These are phyloP conservation scores for Sialia sialis DNA, from an alignment of 2,113 vertebrate genomes.

Conservation along the genomic window DNA sequence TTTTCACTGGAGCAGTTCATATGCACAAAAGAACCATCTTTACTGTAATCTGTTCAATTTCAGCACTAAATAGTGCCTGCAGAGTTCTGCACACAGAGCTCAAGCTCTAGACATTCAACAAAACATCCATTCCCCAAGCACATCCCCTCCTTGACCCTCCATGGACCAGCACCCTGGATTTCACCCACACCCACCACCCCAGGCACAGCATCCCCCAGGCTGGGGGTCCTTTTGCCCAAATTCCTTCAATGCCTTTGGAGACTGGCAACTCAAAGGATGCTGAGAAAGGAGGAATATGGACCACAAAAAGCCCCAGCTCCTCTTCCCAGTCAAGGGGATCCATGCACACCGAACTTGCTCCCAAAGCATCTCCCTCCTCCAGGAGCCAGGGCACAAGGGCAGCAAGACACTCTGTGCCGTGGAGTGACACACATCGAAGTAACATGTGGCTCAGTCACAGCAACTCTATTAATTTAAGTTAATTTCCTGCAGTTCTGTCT, in stretches of 20 bases:
- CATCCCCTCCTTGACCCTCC: neutral
- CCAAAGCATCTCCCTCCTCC: constrained; percentile 15
- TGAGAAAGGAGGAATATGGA: neutral
- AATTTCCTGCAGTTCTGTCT: constrained; percentile 72
- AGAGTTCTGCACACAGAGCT: neutral
- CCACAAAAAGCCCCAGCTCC: neutral
- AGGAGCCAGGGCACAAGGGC: neutral
- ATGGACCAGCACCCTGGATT: neutral
- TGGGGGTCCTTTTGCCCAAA: neutral
- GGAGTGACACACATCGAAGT: constrained; percentile 1
- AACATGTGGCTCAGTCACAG: constrained; percentile 39
- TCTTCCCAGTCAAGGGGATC: constrained; percentile 32
- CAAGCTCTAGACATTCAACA: neutral
- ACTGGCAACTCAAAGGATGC: neutral
- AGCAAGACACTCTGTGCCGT: neutral
- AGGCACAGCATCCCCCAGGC: neutral
- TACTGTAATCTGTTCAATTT: neutral
- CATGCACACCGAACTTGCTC: neutral
- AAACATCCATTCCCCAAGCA: neutral
- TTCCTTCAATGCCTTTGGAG: neutral
- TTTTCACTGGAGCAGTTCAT: neutral
- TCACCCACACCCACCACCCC: neutral
- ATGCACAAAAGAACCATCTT: neutral
- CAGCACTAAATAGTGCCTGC: neutral
- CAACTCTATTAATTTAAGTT: constrained; percentile 69